Evolutionary conservation across 2,888 invertebrate genomes (phyloP).

Genomic region (Deroplatys truncata): DNA sequence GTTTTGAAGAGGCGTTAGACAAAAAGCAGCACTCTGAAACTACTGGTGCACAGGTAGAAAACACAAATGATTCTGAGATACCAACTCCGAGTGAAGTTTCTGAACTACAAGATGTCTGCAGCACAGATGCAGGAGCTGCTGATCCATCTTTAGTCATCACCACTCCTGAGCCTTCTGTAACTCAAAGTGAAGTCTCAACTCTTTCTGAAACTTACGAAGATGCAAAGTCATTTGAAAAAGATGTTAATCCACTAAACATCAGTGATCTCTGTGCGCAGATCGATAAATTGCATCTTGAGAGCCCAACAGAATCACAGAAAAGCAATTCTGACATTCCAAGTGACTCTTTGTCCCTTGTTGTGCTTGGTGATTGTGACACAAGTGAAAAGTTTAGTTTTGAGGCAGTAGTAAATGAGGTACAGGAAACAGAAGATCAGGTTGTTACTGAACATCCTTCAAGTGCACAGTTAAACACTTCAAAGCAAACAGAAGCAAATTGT

Average conservation of each 20-base stretch:
- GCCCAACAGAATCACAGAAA: neutral
- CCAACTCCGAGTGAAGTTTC: neutral
- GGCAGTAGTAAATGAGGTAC: neutral
- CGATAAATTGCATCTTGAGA: neutral
- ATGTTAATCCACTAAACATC: neutral
- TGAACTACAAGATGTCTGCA: neutral
- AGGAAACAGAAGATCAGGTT: neutral
- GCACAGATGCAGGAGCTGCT: neutral
- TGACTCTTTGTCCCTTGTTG: neutral
- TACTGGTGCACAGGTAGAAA: neutral
- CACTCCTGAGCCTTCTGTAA: neutral
- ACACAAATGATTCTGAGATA: neutral
- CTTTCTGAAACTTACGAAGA: conserved; percentile 2
- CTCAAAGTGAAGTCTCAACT: neutral
- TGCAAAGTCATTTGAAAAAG: neutral
- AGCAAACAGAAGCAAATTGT: neutral
- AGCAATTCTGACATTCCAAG: neutral
- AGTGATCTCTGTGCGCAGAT: neutral
- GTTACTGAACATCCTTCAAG: neutral
- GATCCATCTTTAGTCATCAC: neutral
- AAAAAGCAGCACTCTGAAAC: neutral
- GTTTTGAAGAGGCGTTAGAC: conserved; percentile 1
- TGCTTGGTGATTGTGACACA: neutral
- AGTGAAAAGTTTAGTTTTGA: neutral
- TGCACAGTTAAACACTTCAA: neutral